phyloP scores from a whole-genome alignment of 2,797 vertebrate genomes.

The Staurois parvus region DNA sequence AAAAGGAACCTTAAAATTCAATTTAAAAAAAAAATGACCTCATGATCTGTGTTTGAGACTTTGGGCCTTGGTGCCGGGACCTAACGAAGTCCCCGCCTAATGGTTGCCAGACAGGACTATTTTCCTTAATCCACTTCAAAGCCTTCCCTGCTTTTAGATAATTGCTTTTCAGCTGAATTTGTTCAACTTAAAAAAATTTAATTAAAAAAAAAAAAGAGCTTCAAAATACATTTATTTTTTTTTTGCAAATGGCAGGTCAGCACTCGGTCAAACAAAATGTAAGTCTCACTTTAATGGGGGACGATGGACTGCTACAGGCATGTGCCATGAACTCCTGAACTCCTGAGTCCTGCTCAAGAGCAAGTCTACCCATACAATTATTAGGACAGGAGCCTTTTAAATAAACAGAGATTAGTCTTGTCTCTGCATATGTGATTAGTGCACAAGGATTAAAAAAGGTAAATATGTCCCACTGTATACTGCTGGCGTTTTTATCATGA shows the following conservation, averaged over 20 bases:
- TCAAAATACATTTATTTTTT: conserved; percentile 64
- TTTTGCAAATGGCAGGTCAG: conserved; percentile 66
- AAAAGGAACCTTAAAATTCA: not conserved
- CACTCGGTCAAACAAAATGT: conserved; percentile 72
- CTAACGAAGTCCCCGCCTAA: not conserved
- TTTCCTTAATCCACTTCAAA: conserved; percentile 63
- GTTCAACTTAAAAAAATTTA: conserved; percentile 64
- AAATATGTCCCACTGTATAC: conserved; percentile 66
- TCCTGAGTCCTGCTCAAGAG: conserved; percentile 64
- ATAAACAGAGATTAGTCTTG: conserved; percentile 75
- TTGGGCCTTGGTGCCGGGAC: not conserved
- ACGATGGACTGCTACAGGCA: conserved; percentile 62
- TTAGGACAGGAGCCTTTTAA: conserved; percentile 73
- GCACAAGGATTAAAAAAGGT: conserved; percentile 57
- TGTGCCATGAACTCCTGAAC: conserved; percentile 78
- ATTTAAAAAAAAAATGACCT: not conserved
- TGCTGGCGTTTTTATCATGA: conserved; percentile 61
- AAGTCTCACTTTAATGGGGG: conserved; percentile 64
- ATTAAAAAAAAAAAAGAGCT: conserved; percentile 65
- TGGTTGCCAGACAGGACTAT: conserved; percentile 55
- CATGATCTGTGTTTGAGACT: not conserved
- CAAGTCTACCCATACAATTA: conserved; percentile 71
- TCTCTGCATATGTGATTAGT: conserved; percentile 66
- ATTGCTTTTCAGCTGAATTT: conserved; percentile 56
- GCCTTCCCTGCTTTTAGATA: conserved; percentile 1